A percentile compares a stretch with the other conserved stretches of the same genome.
Conservation (phyloP, 2,797 vertebrate genomes). For the Sebastes variabilis region DNA sequence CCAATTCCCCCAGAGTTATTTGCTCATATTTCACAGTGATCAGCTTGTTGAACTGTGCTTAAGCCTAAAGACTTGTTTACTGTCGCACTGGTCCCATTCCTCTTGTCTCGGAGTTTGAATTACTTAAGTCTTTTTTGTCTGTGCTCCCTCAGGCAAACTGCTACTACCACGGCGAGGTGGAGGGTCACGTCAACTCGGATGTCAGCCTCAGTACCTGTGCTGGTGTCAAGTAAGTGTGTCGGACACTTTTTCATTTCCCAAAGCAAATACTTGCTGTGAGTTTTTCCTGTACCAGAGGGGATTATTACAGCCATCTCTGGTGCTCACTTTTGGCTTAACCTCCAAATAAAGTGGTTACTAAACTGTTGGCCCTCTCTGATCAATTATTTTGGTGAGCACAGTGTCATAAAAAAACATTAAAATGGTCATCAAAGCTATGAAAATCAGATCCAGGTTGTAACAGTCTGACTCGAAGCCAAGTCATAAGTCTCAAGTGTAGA, state of each 20-base stretch:
- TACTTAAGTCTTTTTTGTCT: not conserved
- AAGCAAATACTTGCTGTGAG: not conserved
- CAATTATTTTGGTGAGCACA: not conserved
- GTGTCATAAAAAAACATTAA: not conserved
- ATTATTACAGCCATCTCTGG: not conserved
- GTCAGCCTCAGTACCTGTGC: constrained; percentile 83
- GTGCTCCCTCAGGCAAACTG: constrained; percentile 79
- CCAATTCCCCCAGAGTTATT: constrained; percentile 4
- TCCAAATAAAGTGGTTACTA: not conserved
- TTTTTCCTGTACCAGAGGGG: not conserved
- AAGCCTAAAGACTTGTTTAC: constrained; percentile 2
- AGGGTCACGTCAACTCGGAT: constrained; percentile 74
- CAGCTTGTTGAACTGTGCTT: constrained; percentile 20
- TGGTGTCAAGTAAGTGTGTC: constrained; percentile 80
- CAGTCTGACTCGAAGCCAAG: not conserved
- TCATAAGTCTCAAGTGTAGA: not conserved
- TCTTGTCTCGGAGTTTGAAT: constrained; percentile 11
- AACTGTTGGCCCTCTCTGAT: not conserved
- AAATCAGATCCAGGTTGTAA: not conserved
- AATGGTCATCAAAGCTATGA: not conserved
- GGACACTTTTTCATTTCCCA: not conserved
- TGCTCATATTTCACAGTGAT: constrained; percentile 47
- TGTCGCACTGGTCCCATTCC: not conserved
- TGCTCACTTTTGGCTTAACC: not conserved
- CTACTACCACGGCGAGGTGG: constrained; percentile 85